Evolutionary conservation across 1,140 invertebrate species (phyloP).

Genomic region (Nephila pilipes): DNA sequence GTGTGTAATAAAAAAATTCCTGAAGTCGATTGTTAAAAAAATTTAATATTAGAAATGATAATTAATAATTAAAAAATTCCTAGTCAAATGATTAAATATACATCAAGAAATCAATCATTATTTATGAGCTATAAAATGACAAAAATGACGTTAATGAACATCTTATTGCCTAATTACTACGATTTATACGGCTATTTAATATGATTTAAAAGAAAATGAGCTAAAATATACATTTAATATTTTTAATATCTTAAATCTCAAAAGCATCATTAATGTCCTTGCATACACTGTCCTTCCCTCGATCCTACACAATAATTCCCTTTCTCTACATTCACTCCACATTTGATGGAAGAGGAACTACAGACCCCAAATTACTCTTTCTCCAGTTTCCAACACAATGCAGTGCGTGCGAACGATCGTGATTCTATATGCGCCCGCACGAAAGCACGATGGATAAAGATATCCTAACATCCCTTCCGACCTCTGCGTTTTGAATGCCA

Average conservation of each 20-base stretch:
- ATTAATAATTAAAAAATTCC: no score
- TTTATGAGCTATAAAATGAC: no score
- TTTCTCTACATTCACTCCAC: background rate
- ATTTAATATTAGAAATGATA: no score
- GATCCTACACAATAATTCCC: background rate
- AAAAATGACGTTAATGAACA: no score
- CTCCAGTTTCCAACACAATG: background rate
- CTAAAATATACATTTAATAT: no score
- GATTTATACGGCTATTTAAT: no score
- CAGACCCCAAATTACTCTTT: constrained; percentile 3
- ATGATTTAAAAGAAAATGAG: no score
- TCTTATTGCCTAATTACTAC: no score
- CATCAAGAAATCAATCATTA: no score
- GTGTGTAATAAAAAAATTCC: no score
- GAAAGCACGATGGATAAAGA: background rate
- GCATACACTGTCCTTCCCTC: background rate
- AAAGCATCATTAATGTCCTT: background rate
- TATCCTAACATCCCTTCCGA: background rate
- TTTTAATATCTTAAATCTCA: background rate
- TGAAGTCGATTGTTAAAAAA: no score
- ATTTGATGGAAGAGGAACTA: background rate
- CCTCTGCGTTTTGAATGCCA: background rate
- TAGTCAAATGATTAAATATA: no score
- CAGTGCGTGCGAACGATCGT: background rate
- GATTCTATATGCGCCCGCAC: background rate